A percentile compares a stretch with the other conserved stretches of the same genome.
These are phyloP conservation scores for Entelurus aequoreus DNA, from an alignment of 2,113 vertebrate genomes.

Conservation along the genomic window DNA sequence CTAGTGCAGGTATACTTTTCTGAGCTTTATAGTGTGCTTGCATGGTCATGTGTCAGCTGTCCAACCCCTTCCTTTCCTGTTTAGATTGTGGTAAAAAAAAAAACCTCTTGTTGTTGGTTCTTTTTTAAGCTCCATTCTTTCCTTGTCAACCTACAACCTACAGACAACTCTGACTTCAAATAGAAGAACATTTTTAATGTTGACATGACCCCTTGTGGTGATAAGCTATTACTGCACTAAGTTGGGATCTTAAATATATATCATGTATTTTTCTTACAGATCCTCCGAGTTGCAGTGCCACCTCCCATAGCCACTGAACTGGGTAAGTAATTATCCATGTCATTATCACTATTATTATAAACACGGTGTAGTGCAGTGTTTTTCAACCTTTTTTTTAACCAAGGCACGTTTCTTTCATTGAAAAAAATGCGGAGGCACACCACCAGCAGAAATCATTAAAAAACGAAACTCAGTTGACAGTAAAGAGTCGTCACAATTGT, in stretches of 20 bases:
- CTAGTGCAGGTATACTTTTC: no score
- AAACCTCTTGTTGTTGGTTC: neutral
- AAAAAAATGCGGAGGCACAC: no score
- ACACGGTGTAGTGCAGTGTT: no score
- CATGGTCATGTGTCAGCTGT: neutral
- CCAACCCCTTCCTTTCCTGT: conserved; percentile 43
- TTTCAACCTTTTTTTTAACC: no score
- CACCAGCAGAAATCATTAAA: no score
- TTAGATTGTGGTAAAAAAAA: conserved; percentile 53
- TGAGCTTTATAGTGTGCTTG: no score
- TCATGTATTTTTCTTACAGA: conserved; percentile 31
- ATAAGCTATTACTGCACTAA: conserved; percentile 28
- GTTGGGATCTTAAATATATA: neutral
- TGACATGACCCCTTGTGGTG: conserved; percentile 57
- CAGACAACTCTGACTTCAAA: neutral
- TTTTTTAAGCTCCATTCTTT: neutral
- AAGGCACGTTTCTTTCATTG: no score
- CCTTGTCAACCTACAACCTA: neutral
- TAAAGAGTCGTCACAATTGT: no score
- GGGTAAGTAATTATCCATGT: conserved; percentile 40
- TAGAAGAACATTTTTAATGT: conserved; percentile 36
- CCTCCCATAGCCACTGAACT: conserved; percentile 19
- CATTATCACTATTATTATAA: no score
- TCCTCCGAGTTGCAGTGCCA: conserved; percentile 51
- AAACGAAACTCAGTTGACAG: no score